Percentiles rank a stretch among this genome's conserved stretches.
Evolutionary conservation across 2,888 invertebrate genomes (phyloP).

Genomic region (Drosophila affinis): DNA sequence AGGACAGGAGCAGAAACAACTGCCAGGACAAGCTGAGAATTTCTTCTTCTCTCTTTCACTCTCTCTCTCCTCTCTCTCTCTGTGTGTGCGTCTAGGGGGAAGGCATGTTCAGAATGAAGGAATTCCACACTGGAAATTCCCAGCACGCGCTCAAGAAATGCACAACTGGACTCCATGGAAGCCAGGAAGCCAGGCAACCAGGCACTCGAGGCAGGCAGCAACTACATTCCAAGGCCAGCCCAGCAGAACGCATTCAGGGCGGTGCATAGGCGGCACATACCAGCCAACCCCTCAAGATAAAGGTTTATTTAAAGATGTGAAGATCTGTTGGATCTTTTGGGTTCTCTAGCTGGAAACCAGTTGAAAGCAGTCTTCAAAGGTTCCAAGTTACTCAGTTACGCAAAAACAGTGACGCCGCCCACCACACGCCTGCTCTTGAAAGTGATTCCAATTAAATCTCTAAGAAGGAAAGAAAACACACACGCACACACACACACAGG

Average conservation of each 20-base stretch:
- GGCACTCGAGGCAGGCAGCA: not conserved
- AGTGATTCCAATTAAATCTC: slow-evolving; percentile 45
- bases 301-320: too few species aligned
- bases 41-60: slow-evolving; percentile 26
- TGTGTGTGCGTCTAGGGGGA: slow-evolving; percentile 48
- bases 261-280: slow-evolving; percentile 75
- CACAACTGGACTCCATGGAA: slow-evolving; percentile 57
- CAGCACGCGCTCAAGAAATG: slow-evolving; percentile 78
- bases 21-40: slow-evolving; percentile 51
- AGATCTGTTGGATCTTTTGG: too few species aligned
- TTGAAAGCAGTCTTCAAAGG: too few species aligned
- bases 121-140: slow-evolving; percentile 76
- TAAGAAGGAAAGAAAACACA: slow-evolving; percentile 14
- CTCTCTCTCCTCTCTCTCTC: slow-evolving; percentile 5
- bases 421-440: not conserved
- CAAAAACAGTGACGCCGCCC: too few species aligned
- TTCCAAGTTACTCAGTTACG: too few species aligned
- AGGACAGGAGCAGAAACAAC: slow-evolving; percentile 2
- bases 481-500: not conserved
- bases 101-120: slow-evolving; percentile 73
- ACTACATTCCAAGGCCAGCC: slow-evolving; percentile 68
- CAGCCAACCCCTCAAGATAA: slow-evolving; percentile 24
- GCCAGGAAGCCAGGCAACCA: not conserved
- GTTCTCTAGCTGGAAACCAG: too few species aligned
- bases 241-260: slow-evolving; percentile 68